Conservation (phyloP, 1,140 invertebrate species). For the Nephila pilipes region DNA sequence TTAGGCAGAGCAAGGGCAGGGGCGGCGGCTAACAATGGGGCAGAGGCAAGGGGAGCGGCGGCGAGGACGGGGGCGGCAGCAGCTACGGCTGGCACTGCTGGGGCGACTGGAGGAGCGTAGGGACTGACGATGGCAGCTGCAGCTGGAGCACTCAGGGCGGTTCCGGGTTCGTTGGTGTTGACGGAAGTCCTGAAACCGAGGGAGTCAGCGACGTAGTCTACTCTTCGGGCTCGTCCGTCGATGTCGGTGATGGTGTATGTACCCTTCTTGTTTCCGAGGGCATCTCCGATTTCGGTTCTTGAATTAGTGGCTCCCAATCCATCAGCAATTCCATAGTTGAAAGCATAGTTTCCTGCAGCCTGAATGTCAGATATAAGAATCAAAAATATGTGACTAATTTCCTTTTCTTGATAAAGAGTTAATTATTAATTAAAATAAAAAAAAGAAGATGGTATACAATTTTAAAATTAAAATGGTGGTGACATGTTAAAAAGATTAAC, state of each 20-base stretch:
- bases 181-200: constrained; percentile 46
- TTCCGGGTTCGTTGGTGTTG: constrained; percentile 39
- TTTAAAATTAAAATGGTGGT: no score
- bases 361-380: not conserved
- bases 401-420: no score
- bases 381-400: no score
- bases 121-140: constrained; percentile 1
- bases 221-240: constrained; percentile 77
- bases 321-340: constrained; percentile 26
- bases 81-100: not conserved
- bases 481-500: no score
- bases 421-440: no score
- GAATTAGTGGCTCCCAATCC: constrained; percentile 67
- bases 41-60: not conserved
- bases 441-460: no score
- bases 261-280: constrained; percentile 77
- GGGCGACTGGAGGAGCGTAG: constrained; percentile 40
- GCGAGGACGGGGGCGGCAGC: not conserved
- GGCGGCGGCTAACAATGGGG: not conserved
- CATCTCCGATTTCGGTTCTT: constrained; percentile 78
- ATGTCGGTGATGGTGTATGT: constrained; percentile 75
- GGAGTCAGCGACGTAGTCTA: constrained; percentile 77
- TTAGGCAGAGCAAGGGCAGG: not conserved
- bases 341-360: constrained; percentile 49
- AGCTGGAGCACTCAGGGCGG: constrained; percentile 51